Base-by-base conservation (phyloP, 1,140 invertebrate species). In the Panonychus citri region DNA sequence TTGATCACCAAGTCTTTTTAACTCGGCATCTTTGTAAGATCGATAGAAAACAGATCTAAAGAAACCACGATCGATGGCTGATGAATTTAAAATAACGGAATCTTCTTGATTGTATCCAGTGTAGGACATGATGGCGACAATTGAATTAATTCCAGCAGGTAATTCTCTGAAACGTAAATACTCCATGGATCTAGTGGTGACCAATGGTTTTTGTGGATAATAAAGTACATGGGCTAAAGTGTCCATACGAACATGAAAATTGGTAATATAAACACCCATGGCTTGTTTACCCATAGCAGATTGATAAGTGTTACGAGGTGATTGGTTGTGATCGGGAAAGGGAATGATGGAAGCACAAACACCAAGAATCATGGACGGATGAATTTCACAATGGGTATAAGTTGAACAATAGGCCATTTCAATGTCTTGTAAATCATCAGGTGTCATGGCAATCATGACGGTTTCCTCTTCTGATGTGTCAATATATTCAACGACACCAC, bases 201-300 rank as follows among this genome's bases (percentile, higher is more conserved):
- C 91, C 51, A 98, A 71, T n/a, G 94, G 94, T 72, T 97, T 98
- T 68, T 98, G 94, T 2, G 94, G 94, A 74, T 98, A 98, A 69
- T 91, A 96, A 0, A 98, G 71, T 0, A 96, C 91, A 69, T 98
- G 89, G 50, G 93, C 93, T 30, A 98, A 73, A 3, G 94, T 98
- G 74, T 98, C 94, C 93, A 98, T 98, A 62, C 94, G 77, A 5
- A 97, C 90, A 69, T 98, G 93, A 73, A 85, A 98, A 67, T 98
- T 98, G 7, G 93, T 97, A 60, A 96, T 96, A 66, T 98, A 98
- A 15, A 98, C 90, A 43, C 94, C 93, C 93, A 97, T 98, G 67
- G 93, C 93, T 79, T 98, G 93, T 48, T 94, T 91, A 75, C 94
- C 94, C 94, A 98, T 98, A 86, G 94, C 93, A 77, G 88, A 93